Base-by-base conservation (phyloP, 2,888 invertebrate species). In the Cybosia mesomella region DNA sequence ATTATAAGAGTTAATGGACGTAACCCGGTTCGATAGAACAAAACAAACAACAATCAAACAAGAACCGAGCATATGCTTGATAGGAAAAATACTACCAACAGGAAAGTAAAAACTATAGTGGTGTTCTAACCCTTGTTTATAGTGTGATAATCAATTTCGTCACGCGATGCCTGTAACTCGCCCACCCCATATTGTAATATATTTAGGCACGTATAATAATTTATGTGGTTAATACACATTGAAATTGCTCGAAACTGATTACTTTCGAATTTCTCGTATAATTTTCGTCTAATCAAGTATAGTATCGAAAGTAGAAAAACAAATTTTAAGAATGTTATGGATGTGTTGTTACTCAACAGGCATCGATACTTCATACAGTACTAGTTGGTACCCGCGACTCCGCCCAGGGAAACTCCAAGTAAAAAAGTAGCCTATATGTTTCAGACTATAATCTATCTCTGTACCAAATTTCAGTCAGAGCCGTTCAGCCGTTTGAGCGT, bases 71-170 rank as follows among this genome's bases (percentile, higher is more conserved):
- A 62, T 15, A 61, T 70, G 22, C 36, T 74, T 60, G 58, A 69
- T 71, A 61, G 21, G 73, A 64, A 73, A 76, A 83, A 87, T 84
- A 79, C 75, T 74, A 73, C 76, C 81, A 73, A 70, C n/a, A 32
- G 49, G 53, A 71, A 63, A 74, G 69, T 79, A 77, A 80, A 85
- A 85, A 78, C 70, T 79, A 49, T 49, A 72, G 72, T 71, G 68
- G 71, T 76, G 80, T 74, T 77, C 80, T 83, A 81, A 81, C 80
- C 77, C 72, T 73, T 86, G 84, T 87, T 89, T 89, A 89, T 83
- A 63, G 85, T 81, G 88, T 88, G 88, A 87, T 90, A 90, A 91
- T 89, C 85, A 88, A 87, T 84, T 82, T 71, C 67, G 87, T 86
- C 89, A 90, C 90, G 89, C 89, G 81, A 90, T 67, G 21, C 55